Conservation (phyloP, 2,888 invertebrate genomes). For the Eristalis tenax region DNA sequence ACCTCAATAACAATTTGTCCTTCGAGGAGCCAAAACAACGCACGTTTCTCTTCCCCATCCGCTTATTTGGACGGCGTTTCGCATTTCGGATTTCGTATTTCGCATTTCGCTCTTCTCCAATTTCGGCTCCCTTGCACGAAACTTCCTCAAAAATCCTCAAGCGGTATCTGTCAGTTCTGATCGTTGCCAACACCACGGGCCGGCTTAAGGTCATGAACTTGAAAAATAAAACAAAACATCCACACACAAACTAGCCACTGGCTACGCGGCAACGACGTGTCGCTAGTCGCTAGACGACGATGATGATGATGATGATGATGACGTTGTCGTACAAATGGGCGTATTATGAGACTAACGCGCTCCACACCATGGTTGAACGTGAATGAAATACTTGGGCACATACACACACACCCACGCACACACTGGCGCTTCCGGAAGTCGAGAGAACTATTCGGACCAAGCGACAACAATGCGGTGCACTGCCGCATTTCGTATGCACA, state of each 20-base stretch:
- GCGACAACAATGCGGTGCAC: not conserved
- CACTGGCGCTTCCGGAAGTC: not conserved
- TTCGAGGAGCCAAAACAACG: not conserved
- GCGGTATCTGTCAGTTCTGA: not conserved
- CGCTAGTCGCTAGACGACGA: not conserved
- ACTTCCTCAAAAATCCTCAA: not conserved
- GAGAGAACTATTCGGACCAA: not conserved
- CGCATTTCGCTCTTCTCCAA: constrained; percentile 10
- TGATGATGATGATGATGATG: not conserved
- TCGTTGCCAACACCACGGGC: not conserved
- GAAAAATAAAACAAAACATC: not conserved
- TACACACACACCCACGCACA: not conserved
- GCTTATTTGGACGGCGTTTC: not conserved
- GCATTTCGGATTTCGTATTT: no score
- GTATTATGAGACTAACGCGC: not conserved
- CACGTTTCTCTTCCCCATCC: not conserved
- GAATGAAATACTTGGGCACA: not conserved
- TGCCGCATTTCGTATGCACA: constrained; percentile 29
- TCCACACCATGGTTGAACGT: not conserved
- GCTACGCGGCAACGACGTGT: not conserved
- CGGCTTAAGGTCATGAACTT: not conserved
- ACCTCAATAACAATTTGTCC: not conserved
- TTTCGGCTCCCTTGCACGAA: not conserved
- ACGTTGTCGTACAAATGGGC: not conserved
- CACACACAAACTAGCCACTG: not conserved